Evolutionary conservation across 1,140 invertebrate species (phyloP), one percentile per base, ranked within the genome.

Genomic region (Galendromus occidentalis): DNA sequence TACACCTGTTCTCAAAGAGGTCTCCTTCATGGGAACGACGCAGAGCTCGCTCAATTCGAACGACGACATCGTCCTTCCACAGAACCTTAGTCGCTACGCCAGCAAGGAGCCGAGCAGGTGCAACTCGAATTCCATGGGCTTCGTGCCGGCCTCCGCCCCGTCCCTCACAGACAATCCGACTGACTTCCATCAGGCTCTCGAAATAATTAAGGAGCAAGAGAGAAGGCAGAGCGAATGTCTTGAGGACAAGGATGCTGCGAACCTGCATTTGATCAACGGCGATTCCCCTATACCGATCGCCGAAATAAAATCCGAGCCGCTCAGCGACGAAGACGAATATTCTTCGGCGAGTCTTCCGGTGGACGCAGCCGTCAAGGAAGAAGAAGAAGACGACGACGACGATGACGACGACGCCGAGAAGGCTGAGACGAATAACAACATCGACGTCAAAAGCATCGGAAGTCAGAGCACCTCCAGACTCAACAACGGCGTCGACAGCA

Each of bases 21-120:
- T 59, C 14, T 59, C 51, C 4, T 59, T 59, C 51, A 25, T 59
- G 51, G 51, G 51, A 17, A 33, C 25, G 25, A 59, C 51, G 12
- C 51, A 59, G 51, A 59, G 51, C 51, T 59, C 51, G 51, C 51
- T 59, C 51, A 59, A 59, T 59, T 59, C 51, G 20, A 59, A 59
- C 51, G 51, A 59, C 33, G 51, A 59, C 51, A 59, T 59, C 51
- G 51, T 59, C 20, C 51, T 59, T 5, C 51, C 51, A 22, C 51
- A 59, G 51, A 59, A 59, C 20, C 51, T 59, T 33, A 59, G 51
- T 25, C 51, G 51, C 51, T 59, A 59, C 51, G 51, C 51, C 25
- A 59, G 51, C 22, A 59, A 59, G 33, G 51, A 59, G n/a, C 51
- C 51, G 14, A 59, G 51, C 25, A 25, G 51, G 14, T 59, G 51